phyloP scores from a whole-genome alignment of 2,113 vertebrate genomes.

The Amblyopsis rosae region DNA sequence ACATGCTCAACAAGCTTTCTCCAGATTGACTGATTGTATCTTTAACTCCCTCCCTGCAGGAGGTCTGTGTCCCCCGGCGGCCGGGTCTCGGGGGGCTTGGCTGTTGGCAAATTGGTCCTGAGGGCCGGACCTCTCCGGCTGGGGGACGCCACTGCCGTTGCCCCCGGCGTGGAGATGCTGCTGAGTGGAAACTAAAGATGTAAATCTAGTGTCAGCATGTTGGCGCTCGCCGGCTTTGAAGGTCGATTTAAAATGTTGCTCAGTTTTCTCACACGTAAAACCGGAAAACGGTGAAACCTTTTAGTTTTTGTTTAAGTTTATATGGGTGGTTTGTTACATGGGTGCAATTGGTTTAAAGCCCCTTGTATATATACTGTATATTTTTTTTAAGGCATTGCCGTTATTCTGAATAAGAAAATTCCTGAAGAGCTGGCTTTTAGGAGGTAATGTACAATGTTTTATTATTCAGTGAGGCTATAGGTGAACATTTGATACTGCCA shows the following conservation, averaged over 20 bases:
- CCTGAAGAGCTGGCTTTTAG: too few species aligned
- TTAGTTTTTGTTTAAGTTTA: constrained; percentile 66
- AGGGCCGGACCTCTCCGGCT: constrained; percentile 81
- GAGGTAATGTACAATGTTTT: too few species aligned
- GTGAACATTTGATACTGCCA: constrained; percentile 3
- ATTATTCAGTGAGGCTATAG: not conserved
- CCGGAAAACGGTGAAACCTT: too few species aligned
- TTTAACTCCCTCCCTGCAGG: constrained; percentile 55
- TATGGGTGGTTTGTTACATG: constrained; percentile 9
- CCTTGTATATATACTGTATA: too few species aligned
- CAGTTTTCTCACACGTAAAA: not conserved
- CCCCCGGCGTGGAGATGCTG: constrained; percentile 80
- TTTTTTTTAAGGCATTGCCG: too few species aligned
- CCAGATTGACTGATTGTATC: not conserved
- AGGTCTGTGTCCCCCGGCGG: constrained; percentile 84
- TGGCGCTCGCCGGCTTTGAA: constrained; percentile 6
- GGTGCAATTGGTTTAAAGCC: too few species aligned
- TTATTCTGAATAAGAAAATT: too few species aligned
- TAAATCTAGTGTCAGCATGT: constrained; percentile 40
- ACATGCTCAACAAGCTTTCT: not conserved
- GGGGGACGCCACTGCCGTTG: constrained; percentile 80
- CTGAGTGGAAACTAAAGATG: constrained; percentile 84
- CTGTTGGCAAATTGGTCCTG: constrained; percentile 82
- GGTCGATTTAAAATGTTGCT: constrained; percentile 27
- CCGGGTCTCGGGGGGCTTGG: constrained; percentile 65